Percentiles rank a stretch among this genome's conserved stretches.
These are phyloP conservation scores for Cheilosia soror DNA, from an alignment of 2,888 invertebrate species.

Conservation along the genomic window DNA sequence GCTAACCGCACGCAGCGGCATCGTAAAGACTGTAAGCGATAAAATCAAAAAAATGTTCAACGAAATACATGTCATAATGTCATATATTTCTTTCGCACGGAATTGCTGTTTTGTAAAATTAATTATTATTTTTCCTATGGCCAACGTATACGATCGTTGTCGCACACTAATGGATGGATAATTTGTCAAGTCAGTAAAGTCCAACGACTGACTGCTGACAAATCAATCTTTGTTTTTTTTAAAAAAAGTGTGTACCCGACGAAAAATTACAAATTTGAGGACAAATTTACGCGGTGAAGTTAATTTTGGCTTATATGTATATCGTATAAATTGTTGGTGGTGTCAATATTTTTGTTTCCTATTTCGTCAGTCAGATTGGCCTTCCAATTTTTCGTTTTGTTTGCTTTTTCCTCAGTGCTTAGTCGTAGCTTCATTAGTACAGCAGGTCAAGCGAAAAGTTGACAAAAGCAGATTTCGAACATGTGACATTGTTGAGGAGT, in stretches of 20 bases:
- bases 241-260: not conserved
- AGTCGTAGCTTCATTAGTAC: too few relatives aligned
- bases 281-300: not conserved
- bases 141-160: slow-evolving; percentile 27
- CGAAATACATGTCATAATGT: slow-evolving; percentile 3
- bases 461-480: too few relatives aligned
- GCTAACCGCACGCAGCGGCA: not conserved
- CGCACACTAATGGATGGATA: slow-evolving; percentile 38
- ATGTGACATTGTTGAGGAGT: too few relatives aligned
- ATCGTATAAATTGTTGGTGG: not conserved
- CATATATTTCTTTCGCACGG: slow-evolving; percentile 11
- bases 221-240: not conserved
- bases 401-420: too few relatives aligned
- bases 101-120: slow-evolving; percentile 31
- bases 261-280: not conserved
- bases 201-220: slow-evolving; percentile 8
- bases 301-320: not conserved
- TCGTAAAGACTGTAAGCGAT: not conserved
- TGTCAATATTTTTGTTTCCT: too few relatives aligned
- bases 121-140: slow-evolving; percentile 32
- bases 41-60: not conserved
- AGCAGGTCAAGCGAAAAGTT: too few relatives aligned
- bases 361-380: too few relatives aligned
- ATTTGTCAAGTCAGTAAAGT: slow-evolving; percentile 44
- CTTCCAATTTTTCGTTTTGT: too few relatives aligned